Conservation (phyloP, 2,888 invertebrate genomes). For the Petrophora chlorosata region DNA sequence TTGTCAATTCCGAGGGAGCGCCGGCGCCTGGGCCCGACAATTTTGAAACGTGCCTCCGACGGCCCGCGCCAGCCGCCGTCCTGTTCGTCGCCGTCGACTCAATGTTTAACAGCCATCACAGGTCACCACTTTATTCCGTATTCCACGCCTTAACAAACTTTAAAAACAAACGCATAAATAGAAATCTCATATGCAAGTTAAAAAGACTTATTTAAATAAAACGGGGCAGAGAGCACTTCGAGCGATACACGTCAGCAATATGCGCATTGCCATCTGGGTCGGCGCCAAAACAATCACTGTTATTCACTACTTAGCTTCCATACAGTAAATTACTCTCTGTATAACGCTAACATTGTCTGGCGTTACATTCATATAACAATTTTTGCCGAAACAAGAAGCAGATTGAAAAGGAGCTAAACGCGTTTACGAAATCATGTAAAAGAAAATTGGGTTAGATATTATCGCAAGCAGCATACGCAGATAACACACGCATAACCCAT, state of each 20-base stretch:
- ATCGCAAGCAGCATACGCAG: constrained; percentile 67
- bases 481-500: constrained; percentile 80
- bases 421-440: constrained; percentile 62
- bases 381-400: constrained; percentile 44
- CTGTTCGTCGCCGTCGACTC: constrained; percentile 46
- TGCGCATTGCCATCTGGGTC: constrained; percentile 75
- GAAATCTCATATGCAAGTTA: constrained; percentile 18
- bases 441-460: constrained; percentile 74
- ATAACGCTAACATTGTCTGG: constrained; percentile 24
- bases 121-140: constrained; percentile 36
- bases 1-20: constrained; percentile 85
- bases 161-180: constrained; percentile 31
- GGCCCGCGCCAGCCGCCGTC: constrained; percentile 42
- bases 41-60: constrained; percentile 59
- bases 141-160: constrained; percentile 10
- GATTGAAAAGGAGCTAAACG: constrained; percentile 54
- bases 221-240: constrained; percentile 32
- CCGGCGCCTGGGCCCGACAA: constrained; percentile 70
- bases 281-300: constrained; percentile 80
- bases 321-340: constrained; percentile 48
- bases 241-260: constrained; percentile 66
- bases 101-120: constrained; percentile 38
- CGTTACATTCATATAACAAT: constrained; percentile 37
- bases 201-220: constrained; percentile 34
- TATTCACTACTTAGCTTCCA: constrained; percentile 73